These are phyloP conservation scores for Meloidogyne exigua DNA, from an alignment of 1,140 invertebrate genomes.

Conservation along the genomic window DNA sequence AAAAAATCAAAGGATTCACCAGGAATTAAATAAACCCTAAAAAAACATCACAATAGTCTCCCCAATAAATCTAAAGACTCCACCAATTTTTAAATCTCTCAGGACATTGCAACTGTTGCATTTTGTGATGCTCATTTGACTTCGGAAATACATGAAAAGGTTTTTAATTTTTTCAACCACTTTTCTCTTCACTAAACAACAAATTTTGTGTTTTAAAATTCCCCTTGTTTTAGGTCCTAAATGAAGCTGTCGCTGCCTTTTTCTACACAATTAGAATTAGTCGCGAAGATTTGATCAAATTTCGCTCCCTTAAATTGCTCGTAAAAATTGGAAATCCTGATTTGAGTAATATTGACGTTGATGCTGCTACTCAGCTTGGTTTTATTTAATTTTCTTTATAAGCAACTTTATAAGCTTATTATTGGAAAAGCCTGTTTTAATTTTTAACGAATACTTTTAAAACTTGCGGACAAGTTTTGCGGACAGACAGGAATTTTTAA, in stretches of 20 bases:
- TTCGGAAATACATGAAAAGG: constrained; percentile 99
- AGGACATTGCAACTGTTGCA: constrained; percentile 95
- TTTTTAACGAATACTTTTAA: too few relatives aligned
- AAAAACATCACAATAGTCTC: too few relatives aligned
- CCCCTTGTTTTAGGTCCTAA: constrained; percentile 76
- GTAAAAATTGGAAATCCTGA: constrained; percentile 90
- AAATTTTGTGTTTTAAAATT: background rate
- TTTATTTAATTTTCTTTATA: constrained; percentile 14
- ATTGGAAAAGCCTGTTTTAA: too few relatives aligned
- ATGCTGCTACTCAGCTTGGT: constrained; percentile 72
- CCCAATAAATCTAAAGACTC: too few relatives aligned
- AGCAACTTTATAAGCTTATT: too few relatives aligned
- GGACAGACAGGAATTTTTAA: too few relatives aligned
- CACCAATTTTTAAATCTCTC: background rate
- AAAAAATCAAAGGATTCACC: too few relatives aligned
- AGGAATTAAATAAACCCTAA: too few relatives aligned
- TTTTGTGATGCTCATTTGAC: constrained; percentile 99
- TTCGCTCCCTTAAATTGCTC: constrained; percentile 96
- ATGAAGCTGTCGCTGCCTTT: constrained; percentile 96
- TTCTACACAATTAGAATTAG: constrained; percentile 99
- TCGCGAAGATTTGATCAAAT: constrained; percentile 98
- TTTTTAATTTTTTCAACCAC: constrained; percentile 56
- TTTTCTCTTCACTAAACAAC: background rate
- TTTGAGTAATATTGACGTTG: constrained; percentile 98
- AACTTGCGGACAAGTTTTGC: too few relatives aligned